phyloP scores from a whole-genome alignment of 35 echinoderm and acorn worm genomes.

The Amphiura filiformis region DNA sequence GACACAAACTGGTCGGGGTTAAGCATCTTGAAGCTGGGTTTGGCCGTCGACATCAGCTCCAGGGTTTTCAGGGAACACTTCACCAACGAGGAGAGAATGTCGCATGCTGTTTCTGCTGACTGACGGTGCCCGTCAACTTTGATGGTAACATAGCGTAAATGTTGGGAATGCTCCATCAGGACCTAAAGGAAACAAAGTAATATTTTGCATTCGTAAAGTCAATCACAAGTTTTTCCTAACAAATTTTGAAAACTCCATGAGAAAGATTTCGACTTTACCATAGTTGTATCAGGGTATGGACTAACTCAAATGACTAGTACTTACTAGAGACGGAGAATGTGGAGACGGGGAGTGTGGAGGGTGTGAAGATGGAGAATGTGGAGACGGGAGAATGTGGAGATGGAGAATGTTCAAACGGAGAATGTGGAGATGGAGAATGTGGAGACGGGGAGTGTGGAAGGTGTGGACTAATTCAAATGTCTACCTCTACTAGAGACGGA shows the following conservation, averaged over 20 bases:
- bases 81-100: constrained; percentile 66
- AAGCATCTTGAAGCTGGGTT: constrained; percentile 51
- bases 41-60: constrained; percentile 76
- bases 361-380: too few relatives aligned
- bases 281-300: not conserved
- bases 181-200: constrained; percentile 11
- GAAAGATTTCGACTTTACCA: not conserved
- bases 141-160: constrained; percentile 67
- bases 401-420: too few relatives aligned
- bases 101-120: constrained; percentile 63
- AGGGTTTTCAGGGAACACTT: constrained; percentile 79
- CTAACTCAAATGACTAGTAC: not conserved
- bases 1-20: constrained; percentile 54
- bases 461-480: too few relatives aligned
- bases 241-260: not conserved
- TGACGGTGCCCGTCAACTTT: constrained; percentile 65
- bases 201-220: not conserved
- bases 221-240: not conserved
- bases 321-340: too few relatives aligned
- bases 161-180: constrained; percentile 60
- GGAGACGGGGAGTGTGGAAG: too few relatives aligned
- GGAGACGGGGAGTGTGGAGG: too few relatives aligned
- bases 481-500: too few relatives aligned
- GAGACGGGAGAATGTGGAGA: too few relatives aligned
- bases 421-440: too few relatives aligned